Evolutionary conservation across 1,140 invertebrate species (phyloP), one percentile per base, ranked within the genome.

Genomic region (Drosophila sp.): DNA sequence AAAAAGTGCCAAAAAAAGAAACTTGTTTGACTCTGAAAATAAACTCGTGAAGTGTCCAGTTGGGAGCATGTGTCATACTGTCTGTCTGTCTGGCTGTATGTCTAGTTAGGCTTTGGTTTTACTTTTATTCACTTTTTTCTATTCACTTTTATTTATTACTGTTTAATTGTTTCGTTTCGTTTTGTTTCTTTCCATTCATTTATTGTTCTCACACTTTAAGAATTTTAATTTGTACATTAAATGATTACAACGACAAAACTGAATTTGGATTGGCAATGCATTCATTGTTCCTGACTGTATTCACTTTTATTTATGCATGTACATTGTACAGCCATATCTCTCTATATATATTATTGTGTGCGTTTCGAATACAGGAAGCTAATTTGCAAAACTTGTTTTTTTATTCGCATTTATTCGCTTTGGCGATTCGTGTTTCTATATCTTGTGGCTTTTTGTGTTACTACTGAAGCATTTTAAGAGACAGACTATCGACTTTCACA

Each of bases 1-100:
- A 11, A 18, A 58, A 63, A 70, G 71, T 57, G 18, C 75, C 75
- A 78, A 75, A 78, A 71, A 75, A 25, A 71, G 75, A 75, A 78
- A 78, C 75, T 78, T 75, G 75, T 78, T 78, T 78, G 46, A 59
- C 56, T 51, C 18, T 50, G 43, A 2, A 43, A 58, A 25, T 18
- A 18, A 54, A 66, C 13, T 67, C 4, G 41, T 43, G 38, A 70
- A 70, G 38, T 70, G 65, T 57, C 64, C 57, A 38, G 50, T 72
- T 67, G 36, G 64, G 64, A 43, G 32, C 56, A 62, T 73, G 64
- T 67, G 70, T 67, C 63, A 72, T 59, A 38, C 63, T 36, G 9
- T 36, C 4, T 27, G 54, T 21, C 5, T 65, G 18, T 65, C 9
- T 25, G 29, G 7, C 51, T 34, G 21, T 21, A 1, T 21, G 21